Evolutionary conservation across 1,140 invertebrate species (phyloP).

Genomic region (Neuroterus valhalla): DNA sequence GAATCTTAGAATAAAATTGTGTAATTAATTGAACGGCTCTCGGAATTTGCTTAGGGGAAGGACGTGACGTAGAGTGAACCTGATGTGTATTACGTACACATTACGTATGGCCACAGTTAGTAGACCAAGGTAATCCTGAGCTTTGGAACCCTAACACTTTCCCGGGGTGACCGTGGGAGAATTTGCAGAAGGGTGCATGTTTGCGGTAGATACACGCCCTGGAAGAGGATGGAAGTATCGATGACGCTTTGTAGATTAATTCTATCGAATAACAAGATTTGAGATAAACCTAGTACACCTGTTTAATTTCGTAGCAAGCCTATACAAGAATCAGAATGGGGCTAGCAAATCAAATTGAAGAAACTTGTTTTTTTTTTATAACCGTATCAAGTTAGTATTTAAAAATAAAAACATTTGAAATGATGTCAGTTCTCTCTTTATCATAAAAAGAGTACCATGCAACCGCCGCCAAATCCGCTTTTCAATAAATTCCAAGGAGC

Average conservation of each 20-base stretch:
- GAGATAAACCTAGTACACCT: background rate
- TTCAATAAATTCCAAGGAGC: no score
- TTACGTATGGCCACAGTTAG: constrained; percentile 53
- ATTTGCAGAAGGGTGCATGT: constrained; percentile 53
- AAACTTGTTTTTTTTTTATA: background rate
- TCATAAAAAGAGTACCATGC: no score
- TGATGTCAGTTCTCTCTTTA: no score
- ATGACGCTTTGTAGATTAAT: constrained; percentile 55
- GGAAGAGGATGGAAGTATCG: constrained; percentile 42
- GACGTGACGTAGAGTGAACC: constrained; percentile 65
- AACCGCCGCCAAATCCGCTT: no score
- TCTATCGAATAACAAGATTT: constrained; percentile 33
- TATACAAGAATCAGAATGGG: background rate
- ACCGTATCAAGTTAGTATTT: no score
- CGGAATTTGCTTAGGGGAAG: constrained; percentile 54
- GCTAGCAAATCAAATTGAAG: background rate
- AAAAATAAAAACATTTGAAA: no score
- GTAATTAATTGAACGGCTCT: background rate
- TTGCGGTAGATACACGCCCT: constrained; percentile 51
- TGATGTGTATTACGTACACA: constrained; percentile 49
- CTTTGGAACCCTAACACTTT: constrained; percentile 57
- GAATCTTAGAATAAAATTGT: no score
- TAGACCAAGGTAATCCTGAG: constrained; percentile 66
- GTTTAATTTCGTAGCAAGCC: background rate
- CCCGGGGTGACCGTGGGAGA: constrained; percentile 66